phyloP scores from a whole-genome alignment of 2,888 invertebrate genomes.

The Drosophila ochracea region DNA sequence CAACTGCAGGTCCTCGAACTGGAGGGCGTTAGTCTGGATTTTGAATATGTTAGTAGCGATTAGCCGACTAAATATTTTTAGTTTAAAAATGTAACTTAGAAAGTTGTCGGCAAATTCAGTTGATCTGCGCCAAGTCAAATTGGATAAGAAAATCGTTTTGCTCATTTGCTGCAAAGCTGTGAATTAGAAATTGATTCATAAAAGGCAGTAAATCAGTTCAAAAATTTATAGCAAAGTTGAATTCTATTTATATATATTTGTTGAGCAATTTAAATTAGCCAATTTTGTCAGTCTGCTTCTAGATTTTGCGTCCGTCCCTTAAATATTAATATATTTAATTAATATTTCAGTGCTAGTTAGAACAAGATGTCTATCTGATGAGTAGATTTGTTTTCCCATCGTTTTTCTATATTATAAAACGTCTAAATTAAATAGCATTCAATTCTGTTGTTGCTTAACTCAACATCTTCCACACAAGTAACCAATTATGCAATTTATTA shows the following conservation, averaged over 20 bases:
- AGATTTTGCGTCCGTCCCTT: background rate
- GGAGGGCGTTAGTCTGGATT: constrained; percentile 83
- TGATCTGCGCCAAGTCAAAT: background rate
- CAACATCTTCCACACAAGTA: background rate
- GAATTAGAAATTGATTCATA: background rate
- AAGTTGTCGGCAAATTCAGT: background rate
- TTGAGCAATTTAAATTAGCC: background rate
- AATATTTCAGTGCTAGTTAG: background rate
- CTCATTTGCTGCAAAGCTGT: background rate
- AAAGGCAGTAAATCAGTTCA: background rate
- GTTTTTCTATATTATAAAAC: background rate
- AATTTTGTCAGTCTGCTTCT: background rate
- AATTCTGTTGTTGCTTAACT: background rate
- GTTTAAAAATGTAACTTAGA: background rate
- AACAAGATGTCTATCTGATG: background rate
- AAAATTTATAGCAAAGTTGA: background rate
- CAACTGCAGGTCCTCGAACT: constrained; percentile 78
- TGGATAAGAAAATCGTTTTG: background rate
- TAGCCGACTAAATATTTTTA: background rate
- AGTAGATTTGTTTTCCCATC: background rate
- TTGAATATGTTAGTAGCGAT: constrained; percentile 72
- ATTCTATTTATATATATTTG: background rate
- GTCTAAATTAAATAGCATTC: background rate
- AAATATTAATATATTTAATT: too few relatives aligned
- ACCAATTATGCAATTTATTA: background rate